Percentiles rank a stretch among this genome's conserved stretches.
These are phyloP conservation scores for Nymphalis io DNA, from an alignment of 1,140 invertebrate genomes.

Conservation along the genomic window DNA sequence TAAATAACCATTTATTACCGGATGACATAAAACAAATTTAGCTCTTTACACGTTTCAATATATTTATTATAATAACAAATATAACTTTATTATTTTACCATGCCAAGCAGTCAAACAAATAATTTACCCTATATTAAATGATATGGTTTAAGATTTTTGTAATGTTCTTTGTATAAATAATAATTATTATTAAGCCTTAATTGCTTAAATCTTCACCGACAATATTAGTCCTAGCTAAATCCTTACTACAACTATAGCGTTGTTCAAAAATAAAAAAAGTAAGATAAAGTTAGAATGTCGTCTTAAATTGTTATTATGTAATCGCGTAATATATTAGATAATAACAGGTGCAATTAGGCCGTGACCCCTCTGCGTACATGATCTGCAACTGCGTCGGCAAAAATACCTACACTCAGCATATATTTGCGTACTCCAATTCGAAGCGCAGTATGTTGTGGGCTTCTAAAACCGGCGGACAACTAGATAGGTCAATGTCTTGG, in stretches of 20 bases:
- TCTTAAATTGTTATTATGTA: not conserved
- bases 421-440: slow-evolving; percentile 48
- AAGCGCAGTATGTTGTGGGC: slow-evolving; percentile 40
- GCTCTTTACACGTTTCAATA: slow-evolving; percentile 28
- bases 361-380: slow-evolving; percentile 40
- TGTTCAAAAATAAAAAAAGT: too few relatives aligned
- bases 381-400: slow-evolving; percentile 54
- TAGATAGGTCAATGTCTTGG: slow-evolving; percentile 75
- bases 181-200: too few relatives aligned
- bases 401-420: slow-evolving; percentile 66
- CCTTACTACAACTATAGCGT: too few relatives aligned
- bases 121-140: not conserved
- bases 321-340: slow-evolving; percentile 1
- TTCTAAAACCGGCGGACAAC: slow-evolving; percentile 53
- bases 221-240: too few relatives aligned
- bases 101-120: not conserved
- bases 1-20: slow-evolving; percentile 38
- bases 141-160: too few relatives aligned
- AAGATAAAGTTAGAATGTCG: not conserved
- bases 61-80: slow-evolving; percentile 32
- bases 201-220: too few relatives aligned
- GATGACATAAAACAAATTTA: slow-evolving; percentile 41
- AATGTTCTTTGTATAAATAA: too few relatives aligned
- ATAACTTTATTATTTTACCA: slow-evolving; percentile 19
- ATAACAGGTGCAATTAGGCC: slow-evolving; percentile 25